These are phyloP conservation scores for Thinocorus orbignyianus DNA, from an alignment of 2,113 vertebrate species.

Conservation along the genomic window DNA sequence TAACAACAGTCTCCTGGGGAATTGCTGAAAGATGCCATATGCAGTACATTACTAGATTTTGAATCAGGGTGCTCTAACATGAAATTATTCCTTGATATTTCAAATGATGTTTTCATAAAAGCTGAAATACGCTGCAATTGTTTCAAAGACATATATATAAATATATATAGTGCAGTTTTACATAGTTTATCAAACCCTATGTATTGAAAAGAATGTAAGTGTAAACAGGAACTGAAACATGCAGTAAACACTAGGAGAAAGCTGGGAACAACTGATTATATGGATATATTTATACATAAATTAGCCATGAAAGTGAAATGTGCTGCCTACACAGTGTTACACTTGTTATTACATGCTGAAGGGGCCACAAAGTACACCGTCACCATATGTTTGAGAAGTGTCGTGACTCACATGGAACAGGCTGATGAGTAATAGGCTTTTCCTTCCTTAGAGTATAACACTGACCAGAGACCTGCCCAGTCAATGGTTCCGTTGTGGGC, in stretches of 20 bases:
- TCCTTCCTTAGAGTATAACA: neutral
- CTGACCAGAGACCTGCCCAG: neutral
- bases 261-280: neutral
- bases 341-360: neutral
- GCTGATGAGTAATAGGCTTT: neutral
- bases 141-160: neutral
- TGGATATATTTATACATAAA: neutral
- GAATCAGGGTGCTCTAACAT: neutral
- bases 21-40: neutral
- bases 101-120: neutral
- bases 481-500: neutral
- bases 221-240: slow-evolving; percentile 4
- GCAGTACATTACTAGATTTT: neutral
- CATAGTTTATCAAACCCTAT: neutral
- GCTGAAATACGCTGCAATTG: neutral
- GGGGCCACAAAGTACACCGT: neutral
- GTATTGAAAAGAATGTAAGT: neutral
- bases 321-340: slow-evolving; percentile 16
- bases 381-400: slow-evolving; percentile 15
- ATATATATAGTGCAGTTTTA: neutral
- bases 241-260: neutral
- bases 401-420: neutral
- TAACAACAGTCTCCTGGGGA: neutral
- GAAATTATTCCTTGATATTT: neutral
- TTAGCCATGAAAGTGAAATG: slow-evolving; percentile 19